Conservation (phyloP, 2,888 invertebrate species). For the Sympetrum striolatum region DNA sequence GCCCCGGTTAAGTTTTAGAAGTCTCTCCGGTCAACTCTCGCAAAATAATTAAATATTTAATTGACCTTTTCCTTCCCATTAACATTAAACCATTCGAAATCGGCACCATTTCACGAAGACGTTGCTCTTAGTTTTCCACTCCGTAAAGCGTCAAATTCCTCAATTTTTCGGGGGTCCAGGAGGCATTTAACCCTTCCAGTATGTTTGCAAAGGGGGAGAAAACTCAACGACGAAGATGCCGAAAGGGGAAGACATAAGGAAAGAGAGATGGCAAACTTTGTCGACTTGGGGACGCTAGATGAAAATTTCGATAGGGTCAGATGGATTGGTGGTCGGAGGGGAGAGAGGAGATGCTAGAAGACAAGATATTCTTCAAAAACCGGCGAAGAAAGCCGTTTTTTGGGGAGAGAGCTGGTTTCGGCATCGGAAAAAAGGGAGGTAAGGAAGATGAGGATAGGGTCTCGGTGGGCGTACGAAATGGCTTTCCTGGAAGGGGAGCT, state of each 20-base stretch:
- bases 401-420: not conserved
- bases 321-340: not conserved
- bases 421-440: not conserved
- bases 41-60: no score
- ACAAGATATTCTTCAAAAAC: not conserved
- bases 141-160: no score
- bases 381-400: not conserved
- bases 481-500: not conserved
- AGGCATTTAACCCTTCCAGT: no score
- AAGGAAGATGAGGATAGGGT: not conserved
- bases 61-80: no score
- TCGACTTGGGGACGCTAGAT: not conserved
- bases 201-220: not conserved
- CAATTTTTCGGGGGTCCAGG: no score
- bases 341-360: not conserved
- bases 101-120: no score
- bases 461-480: not conserved
- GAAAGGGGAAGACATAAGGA: not conserved
- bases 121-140: no score
- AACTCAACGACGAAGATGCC: not conserved
- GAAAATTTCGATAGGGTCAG: not conserved
- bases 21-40: no score
- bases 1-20: no score
- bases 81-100: no score
- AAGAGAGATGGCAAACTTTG: not conserved